Evolutionary conservation across 2,797 vertebrate genomes (phyloP), one percentile per base, ranked within the genome.

Genomic region (Trachurus trachurus): DNA sequence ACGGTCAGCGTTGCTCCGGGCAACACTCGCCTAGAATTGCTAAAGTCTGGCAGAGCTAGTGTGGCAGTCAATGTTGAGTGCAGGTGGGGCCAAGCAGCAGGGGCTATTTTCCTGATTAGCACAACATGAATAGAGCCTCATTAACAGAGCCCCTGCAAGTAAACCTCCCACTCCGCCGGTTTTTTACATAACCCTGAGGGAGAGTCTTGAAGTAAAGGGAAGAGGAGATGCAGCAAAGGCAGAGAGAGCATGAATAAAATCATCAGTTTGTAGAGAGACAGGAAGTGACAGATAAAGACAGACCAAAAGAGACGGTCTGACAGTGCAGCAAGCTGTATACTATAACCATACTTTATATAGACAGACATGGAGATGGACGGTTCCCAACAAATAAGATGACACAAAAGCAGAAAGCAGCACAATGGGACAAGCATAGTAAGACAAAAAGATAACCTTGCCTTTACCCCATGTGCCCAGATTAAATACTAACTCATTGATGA

Each of bases 131-230:
- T 4, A 5, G 17, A 45, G 58, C 52, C 78, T 88, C 74, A 79
- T 88, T 87, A 89, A 54, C 39, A 44, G 60, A 77, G 26, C 71
- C 71, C 81, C 88, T 81, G 76, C 79, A 87, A 85, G 81, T 63
- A 76, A 85, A 86, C 47, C 71, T 63, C 63, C 64, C 76, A 73
- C 77, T 74, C 53, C 65, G 69, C 50, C 68, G 60, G 29, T 77
- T 77, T 62, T 62, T 71, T 50, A 56, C 45, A 31, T 1, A 58
- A 56, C 44, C 59, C 47, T 57, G 12, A 39, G 49, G 22, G 67
- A 74, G 29, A 39, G 37, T 68, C 34, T n/a, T 0, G 19, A 39
- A 29, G 59, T 31, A 57, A 58, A 67, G 2, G 9, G 26, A 58
- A 34, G 60, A 16, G 29, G 44, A 52, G 39, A 70, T 21, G 6